Evolutionary conservation across 2,113 vertebrate species (phyloP).

Genomic region (Rhinolophus sinicus): DNA sequence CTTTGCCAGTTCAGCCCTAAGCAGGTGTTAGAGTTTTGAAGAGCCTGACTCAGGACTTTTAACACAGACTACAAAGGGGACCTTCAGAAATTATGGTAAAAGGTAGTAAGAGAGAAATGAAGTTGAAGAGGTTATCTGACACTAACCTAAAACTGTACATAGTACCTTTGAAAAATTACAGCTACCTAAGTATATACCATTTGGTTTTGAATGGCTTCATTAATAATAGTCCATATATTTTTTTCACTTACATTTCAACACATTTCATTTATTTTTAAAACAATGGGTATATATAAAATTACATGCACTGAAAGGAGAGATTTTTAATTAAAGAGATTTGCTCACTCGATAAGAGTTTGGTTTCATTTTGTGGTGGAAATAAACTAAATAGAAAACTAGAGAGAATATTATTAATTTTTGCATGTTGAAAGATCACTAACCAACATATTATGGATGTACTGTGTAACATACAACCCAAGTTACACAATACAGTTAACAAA

Average conservation of each 20-base stretch:
- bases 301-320: neutral
- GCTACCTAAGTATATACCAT: neutral
- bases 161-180: constrained; percentile 41
- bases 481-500: neutral
- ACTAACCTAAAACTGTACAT: constrained; percentile 53
- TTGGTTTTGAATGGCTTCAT: constrained; percentile 39
- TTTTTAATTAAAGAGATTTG: constrained; percentile 26
- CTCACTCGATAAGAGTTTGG: neutral
- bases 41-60: constrained; percentile 62
- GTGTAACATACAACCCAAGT: neutral
- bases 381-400: neutral
- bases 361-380: neutral
- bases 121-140: constrained; percentile 59
- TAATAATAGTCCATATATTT: neutral
- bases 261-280: constrained; percentile 40
- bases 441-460: neutral
- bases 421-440: neutral
- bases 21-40: constrained; percentile 65
- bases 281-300: neutral
- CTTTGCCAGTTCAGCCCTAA: constrained; percentile 58
- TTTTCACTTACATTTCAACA: constrained; percentile 26
- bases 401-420: neutral
- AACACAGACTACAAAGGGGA: constrained; percentile 64
- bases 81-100: constrained; percentile 72
- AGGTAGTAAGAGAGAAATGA: constrained; percentile 48